These are phyloP conservation scores for Spongilla lacustris DNA, from an alignment of 37 sponge, comb jelly and placozoan genomes.

Conservation along the genomic window DNA sequence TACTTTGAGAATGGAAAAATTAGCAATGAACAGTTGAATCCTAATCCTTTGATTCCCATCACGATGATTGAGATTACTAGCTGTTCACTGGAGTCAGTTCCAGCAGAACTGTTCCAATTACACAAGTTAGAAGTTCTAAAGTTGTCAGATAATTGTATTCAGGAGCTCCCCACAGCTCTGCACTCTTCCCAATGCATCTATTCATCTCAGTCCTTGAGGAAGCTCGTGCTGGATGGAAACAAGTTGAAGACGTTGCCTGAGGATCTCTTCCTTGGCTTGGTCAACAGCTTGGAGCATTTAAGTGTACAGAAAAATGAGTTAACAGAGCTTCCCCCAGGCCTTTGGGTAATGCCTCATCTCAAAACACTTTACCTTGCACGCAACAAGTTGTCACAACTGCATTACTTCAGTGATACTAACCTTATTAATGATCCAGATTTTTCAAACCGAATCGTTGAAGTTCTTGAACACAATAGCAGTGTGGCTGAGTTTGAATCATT, in stretches of 20 bases:
- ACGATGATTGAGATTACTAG: conserved; percentile 40
- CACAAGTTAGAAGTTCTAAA: conserved; percentile 35
- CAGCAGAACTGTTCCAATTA: conserved; percentile 65
- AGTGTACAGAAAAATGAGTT: conserved; percentile 52
- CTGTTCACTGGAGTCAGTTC: conserved; percentile 39
- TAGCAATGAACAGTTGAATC: not conserved
- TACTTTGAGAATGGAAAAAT: conserved; percentile 11
- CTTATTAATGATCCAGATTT: conserved; percentile 30
- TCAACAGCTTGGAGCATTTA: conserved; percentile 44
- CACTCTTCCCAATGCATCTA: conserved; percentile 18
- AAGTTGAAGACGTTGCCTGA: conserved; percentile 50
- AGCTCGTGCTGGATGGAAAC: conserved; percentile 60
- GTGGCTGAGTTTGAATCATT: not conserved
- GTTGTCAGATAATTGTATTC: conserved; percentile 50
- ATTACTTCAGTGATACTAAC: conserved; percentile 44
- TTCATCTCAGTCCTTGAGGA: conserved; percentile 5
- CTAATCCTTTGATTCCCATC: not conserved
- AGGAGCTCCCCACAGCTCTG: conserved; percentile 32
- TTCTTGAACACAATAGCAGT: not conserved
- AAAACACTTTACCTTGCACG: conserved; percentile 39
- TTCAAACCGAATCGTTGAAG: not conserved
- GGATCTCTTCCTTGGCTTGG: conserved; percentile 36
- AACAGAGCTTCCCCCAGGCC: conserved; percentile 53
- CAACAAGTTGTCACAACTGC: conserved; percentile 61
- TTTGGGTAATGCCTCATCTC: conserved; percentile 72